These are phyloP conservation scores for Chelonoidis abingdonii DNA, from an alignment of 2,113 vertebrate genomes.

Conservation along the genomic window DNA sequence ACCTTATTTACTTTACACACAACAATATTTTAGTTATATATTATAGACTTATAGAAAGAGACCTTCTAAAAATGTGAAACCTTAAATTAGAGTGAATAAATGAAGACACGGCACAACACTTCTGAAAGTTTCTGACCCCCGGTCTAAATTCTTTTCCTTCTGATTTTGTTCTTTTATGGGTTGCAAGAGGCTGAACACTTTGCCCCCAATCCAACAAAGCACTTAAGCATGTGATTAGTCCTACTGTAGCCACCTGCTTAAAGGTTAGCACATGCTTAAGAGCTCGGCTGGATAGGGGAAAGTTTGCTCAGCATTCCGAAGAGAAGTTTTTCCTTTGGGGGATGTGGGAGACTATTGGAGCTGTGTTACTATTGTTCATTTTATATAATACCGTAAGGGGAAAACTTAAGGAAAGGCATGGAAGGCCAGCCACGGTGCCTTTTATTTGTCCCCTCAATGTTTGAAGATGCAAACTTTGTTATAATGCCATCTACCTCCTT, in stretches of 20 bases:
- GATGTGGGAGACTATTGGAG: neutral
- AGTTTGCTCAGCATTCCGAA: fast-evolving
- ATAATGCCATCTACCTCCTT: slow-evolving; percentile 10
- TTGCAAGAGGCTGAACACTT: neutral
- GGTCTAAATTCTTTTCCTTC: neutral
- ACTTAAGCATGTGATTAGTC: neutral
- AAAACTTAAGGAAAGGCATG: neutral
- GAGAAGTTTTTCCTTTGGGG: neutral
- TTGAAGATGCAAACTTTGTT: neutral
- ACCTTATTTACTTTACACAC: too few relatives aligned
- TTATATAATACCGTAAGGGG: neutral
- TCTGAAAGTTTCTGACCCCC: too few relatives aligned
- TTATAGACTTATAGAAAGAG: too few relatives aligned
- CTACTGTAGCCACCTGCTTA: neutral
- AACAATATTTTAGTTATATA: too few relatives aligned
- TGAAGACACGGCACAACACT: too few relatives aligned
- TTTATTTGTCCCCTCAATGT: neutral
- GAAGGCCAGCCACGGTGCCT: neutral
- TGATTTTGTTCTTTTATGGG: neutral
- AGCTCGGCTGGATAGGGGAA: neutral
- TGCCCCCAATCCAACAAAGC: neutral
- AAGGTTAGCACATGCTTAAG: neutral
- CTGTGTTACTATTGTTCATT: neutral
- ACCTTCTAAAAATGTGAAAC: too few relatives aligned
- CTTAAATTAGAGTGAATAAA: too few relatives aligned